Percentiles rank a stretch among this genome's conserved stretches.
Conservation (phyloP, 2,797 vertebrate species). For the Rhinogobio ventralis region DNA sequence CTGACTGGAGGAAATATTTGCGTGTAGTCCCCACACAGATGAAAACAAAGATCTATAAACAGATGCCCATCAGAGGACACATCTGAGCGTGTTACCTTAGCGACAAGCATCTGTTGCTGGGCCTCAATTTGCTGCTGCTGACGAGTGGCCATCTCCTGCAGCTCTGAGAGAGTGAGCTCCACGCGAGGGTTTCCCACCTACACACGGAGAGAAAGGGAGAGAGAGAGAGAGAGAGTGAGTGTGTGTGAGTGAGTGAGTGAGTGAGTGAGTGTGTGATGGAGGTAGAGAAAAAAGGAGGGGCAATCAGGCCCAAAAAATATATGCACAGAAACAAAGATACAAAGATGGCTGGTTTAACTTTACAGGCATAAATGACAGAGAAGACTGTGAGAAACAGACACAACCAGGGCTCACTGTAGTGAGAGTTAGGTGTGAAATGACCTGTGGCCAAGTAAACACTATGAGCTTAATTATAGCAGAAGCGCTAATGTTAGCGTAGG, state of each 20-base stretch:
- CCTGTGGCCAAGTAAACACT: constrained; percentile 53
- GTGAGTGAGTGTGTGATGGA: not conserved
- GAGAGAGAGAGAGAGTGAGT: constrained; percentile 1
- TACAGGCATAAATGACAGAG: not conserved
- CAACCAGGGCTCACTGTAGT: constrained; percentile 28
- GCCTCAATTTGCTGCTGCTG: constrained; percentile 98
- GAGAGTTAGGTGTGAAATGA: constrained; percentile 52
- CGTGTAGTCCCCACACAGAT: not conserved
- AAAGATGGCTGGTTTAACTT: constrained; percentile 24
- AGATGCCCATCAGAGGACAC: constrained; percentile 42
- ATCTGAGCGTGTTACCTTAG: constrained; percentile 84
- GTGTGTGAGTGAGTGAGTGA: not conserved
- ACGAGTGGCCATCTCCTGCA: constrained; percentile 96
- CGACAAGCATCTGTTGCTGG: constrained; percentile 97
- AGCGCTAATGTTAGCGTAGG: constrained; percentile 42
- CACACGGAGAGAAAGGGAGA: constrained; percentile 21
- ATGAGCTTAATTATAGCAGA: constrained; percentile 50
- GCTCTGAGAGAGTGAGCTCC: constrained; percentile 95
- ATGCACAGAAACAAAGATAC: constrained; percentile 29
- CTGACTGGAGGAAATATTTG: not conserved
- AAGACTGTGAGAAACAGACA: not conserved
- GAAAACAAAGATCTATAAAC: constrained; percentile 28
- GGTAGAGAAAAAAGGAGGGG: constrained; percentile 18
- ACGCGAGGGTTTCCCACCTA: constrained; percentile 92
- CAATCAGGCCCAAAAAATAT: not conserved